These are phyloP conservation scores for Ophion ventricosus DNA, from an alignment of 2,888 invertebrate species.

Conservation along the genomic window DNA sequence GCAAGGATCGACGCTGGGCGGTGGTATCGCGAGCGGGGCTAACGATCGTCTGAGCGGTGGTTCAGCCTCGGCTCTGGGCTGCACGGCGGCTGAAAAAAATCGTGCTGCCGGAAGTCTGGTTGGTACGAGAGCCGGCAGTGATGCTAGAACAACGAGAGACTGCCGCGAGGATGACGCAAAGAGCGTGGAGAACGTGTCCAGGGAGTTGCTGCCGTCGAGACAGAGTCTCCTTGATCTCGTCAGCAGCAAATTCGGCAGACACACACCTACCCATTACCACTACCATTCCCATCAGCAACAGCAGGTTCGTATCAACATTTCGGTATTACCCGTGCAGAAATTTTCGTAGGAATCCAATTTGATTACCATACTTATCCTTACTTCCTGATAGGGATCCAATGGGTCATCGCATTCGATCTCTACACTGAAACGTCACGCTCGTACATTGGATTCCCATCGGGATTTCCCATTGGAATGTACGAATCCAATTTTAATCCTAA, in stretches of 20 bases:
- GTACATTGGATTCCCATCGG: too few species aligned
- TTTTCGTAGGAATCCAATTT: too few species aligned
- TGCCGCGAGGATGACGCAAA: slow-evolving; percentile 79
- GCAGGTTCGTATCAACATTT: slow-evolving; percentile 73
- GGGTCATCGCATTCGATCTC: too few species aligned
- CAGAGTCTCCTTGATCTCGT: slow-evolving; percentile 81
- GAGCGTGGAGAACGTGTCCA: slow-evolving; percentile 79
- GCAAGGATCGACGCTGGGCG: slow-evolving; percentile 70
- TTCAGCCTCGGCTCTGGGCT: slow-evolving; percentile 76
- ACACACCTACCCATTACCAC: slow-evolving; percentile 80
- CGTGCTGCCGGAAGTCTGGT: slow-evolving; percentile 62
- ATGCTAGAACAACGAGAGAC: slow-evolving; percentile 70
- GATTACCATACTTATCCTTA: too few species aligned
- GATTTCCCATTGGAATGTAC: too few species aligned
- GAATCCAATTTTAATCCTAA: too few species aligned
- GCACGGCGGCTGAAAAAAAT: slow-evolving; percentile 72
- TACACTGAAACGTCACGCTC: too few species aligned
- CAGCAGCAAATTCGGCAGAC: slow-evolving; percentile 80
- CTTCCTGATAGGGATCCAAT: too few species aligned
- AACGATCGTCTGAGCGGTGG: slow-evolving; percentile 76
- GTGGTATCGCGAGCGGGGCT: slow-evolving; percentile 68
- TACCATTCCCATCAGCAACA: slow-evolving; percentile 80
- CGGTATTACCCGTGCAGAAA: neutral
- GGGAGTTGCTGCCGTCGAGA: slow-evolving; percentile 77
- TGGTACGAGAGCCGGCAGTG: slow-evolving; percentile 68